Percentiles rank a stretch among this genome's conserved stretches.
These are phyloP conservation scores for Muntiacus muntjak DNA, from an alignment of 2,113 vertebrate genomes.

Conservation along the genomic window DNA sequence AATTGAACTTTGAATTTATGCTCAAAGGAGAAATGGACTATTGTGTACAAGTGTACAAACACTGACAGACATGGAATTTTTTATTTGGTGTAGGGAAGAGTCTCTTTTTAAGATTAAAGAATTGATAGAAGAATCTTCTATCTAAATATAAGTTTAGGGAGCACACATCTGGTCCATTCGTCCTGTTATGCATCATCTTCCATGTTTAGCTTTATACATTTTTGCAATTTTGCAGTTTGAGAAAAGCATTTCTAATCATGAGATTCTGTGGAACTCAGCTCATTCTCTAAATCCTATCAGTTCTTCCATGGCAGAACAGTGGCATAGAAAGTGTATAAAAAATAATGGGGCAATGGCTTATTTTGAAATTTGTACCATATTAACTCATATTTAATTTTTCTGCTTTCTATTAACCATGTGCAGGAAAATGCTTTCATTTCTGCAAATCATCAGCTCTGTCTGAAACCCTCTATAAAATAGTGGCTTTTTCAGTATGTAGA, in stretches of 20 bases:
- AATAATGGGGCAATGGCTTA: background rate
- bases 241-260: background rate
- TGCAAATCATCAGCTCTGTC: background rate
- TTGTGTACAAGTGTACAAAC: rapidly evolving
- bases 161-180: background rate
- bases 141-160: background rate
- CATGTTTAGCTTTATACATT: background rate
- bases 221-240: background rate
- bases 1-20: background rate
- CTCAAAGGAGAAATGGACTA: background rate
- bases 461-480: background rate
- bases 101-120: background rate
- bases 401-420: background rate
- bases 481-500: background rate
- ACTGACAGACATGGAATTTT: background rate
- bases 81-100: no score
- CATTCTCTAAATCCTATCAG: rapidly evolving
- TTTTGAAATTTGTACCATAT: background rate
- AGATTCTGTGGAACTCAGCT: background rate
- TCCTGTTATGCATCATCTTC: background rate
- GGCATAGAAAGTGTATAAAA: rapidly evolving
- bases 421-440: background rate
- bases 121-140: background rate
- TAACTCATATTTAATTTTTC: background rate
- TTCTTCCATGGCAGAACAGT: background rate